Evolutionary conservation across 2,113 vertebrate species (phyloP), one percentile per base, ranked within the genome.

Genomic region (Lepus timidus): DNA sequence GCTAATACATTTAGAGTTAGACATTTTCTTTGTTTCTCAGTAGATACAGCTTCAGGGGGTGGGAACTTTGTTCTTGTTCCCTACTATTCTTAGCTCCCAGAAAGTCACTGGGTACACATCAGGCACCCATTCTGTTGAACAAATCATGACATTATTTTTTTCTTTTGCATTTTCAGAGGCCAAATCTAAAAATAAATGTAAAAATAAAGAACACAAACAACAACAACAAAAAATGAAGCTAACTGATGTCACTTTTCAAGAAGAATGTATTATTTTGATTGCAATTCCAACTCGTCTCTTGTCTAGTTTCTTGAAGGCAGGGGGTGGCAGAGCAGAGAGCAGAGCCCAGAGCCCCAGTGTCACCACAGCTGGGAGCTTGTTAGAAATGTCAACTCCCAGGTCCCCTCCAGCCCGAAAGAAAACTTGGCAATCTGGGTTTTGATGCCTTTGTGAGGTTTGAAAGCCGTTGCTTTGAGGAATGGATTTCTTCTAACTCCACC

Each of bases 111-210:
- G 8, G 1, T 61, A 51, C 11, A 44, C 25, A 36, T 73, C 33
- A 93, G 31, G 25, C 25, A 19, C 17, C 33, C 65, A 29, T 73
- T 75, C 11, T 73, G 1, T 29, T 75, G 75, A 78, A 6, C 90
- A 25, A 44, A 61, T 62, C 6, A 25, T 44, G 14, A 3, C 14
- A 39, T 0, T 90, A 36, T 0, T 90, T 87, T 92, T 68, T 4
- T 25, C 14, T 65, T 88, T 65, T 95, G 16, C 44, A n/a, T 78
- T 88, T 94, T 85, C 80, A 85, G n/a, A 74, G n/a, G 55, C 11
- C 44, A 94, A 84, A 76, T 76, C 44, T 58, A 85, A 74, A 93
- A 83, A 86, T 31, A 44, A 68, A 92, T 80, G n/a, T 13, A 84
- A 49, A 75, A 39, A 7, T 33, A 71, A 80, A 58, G 13, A 82